These are phyloP conservation scores for Mobula birostris DNA, from an alignment of 2,113 vertebrate species.

Conservation along the genomic window DNA sequence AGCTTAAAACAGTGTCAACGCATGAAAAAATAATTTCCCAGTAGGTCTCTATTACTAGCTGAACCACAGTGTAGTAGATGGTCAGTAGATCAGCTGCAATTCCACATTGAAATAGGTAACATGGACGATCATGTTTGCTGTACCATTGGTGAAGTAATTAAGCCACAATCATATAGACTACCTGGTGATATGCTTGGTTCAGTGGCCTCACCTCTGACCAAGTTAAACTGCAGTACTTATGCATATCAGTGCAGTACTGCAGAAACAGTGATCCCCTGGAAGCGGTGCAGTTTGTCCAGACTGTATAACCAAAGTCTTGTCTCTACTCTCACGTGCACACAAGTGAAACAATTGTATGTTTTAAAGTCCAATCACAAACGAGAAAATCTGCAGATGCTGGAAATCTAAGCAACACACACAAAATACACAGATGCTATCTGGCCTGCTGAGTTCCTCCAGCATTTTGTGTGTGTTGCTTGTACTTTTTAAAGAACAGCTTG, in stretches of 20 bases:
- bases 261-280: background rate
- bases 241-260: background rate
- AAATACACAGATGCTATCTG: no score
- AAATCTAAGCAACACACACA: no score
- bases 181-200: background rate
- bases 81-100: background rate
- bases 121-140: background rate
- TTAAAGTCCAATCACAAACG: background rate
- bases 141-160: background rate
- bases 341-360: background rate
- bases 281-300: no score
- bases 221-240: background rate
- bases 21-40: background rate
- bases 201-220: background rate
- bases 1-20: background rate
- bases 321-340: background rate
- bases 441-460: no score
- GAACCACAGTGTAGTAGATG: background rate
- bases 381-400: no score
- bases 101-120: background rate
- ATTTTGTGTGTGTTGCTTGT: no score
- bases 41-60: background rate
- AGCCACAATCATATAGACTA: background rate
- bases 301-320: background rate
- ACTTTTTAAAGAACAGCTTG: background rate